Percentiles rank a stretch among this genome's conserved stretches.
Evolutionary conservation across 2,888 invertebrate species (phyloP).

Genomic region (Tetropium fuscum): DNA sequence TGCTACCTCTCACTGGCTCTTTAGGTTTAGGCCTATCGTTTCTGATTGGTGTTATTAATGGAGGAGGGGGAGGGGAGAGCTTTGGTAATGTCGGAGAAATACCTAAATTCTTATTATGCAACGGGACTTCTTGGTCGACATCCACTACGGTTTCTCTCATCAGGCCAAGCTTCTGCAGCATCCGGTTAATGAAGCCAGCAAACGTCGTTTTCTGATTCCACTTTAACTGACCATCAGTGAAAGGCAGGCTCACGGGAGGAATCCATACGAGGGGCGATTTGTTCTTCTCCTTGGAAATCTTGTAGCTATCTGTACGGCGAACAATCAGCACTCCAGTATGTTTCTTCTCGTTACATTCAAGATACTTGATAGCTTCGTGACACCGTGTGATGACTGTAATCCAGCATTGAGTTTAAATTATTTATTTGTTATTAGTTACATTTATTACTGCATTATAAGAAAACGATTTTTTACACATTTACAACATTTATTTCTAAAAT

Average conservation of each 20-base stretch:
- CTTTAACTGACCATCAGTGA: conserved; percentile 40
- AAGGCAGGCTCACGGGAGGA: conserved; percentile 44
- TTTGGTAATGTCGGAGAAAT: neutral
- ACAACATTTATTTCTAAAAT: conserved; percentile 12
- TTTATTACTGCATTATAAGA: too few species aligned
- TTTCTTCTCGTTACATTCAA: conserved; percentile 50
- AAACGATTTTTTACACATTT: too few species aligned
- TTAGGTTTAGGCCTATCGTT: neutral
- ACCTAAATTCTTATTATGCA: neutral
- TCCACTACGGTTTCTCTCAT: conserved; percentile 30
- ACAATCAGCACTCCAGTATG: conserved; percentile 55
- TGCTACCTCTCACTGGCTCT: neutral
- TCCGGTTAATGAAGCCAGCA: conserved; percentile 23
- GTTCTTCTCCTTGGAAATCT: conserved; percentile 46
- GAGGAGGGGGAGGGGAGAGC: conserved; percentile 33
- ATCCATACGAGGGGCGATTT: conserved; percentile 44
- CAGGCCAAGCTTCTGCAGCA: conserved; percentile 33
- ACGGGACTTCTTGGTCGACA: conserved; percentile 26
- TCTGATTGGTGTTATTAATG: conserved; percentile 28
- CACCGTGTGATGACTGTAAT: conserved; percentile 64
- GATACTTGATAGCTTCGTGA: conserved; percentile 62
- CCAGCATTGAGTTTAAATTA: conserved; percentile 42
- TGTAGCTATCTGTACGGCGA: conserved; percentile 37
- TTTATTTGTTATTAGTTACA: neutral
- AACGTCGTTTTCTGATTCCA: conserved; percentile 30